Conservation (phyloP, 53 echinoderm and acorn worm genomes). For the Antedon mediterranea region DNA sequence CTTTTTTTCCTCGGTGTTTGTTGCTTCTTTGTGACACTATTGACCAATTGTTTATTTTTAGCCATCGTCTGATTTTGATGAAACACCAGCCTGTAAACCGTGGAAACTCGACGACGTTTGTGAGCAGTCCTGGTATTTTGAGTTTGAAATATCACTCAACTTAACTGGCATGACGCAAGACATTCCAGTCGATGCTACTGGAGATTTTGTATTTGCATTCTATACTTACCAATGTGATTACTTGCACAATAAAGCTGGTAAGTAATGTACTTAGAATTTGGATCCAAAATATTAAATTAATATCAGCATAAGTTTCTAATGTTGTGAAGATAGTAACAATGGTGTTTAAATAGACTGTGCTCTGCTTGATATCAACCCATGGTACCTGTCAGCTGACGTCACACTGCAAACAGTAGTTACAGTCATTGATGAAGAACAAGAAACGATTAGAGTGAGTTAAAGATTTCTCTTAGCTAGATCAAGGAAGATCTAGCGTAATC, state of each 20-base stretch:
- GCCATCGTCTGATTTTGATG: slow-evolving; percentile 27
- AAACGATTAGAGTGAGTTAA: slow-evolving; percentile 34
- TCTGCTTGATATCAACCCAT: slow-evolving; percentile 13
- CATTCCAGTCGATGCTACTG: slow-evolving; percentile 45
- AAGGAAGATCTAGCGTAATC: no score
- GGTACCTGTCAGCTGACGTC: slow-evolving; percentile 38
- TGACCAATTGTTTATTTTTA: slow-evolving; percentile 12
- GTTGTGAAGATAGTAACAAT: no score
- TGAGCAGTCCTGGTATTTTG: slow-evolving; percentile 49
- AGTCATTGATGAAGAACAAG: slow-evolving; percentile 47
- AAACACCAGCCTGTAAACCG: slow-evolving; percentile 27
- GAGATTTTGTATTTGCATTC: slow-evolving; percentile 39
- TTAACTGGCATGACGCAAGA: slow-evolving; percentile 23
- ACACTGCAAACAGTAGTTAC: slow-evolving; percentile 46
- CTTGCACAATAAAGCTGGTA: slow-evolving; percentile 24
- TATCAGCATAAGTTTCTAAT: no score
- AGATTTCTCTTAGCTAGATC: no score
- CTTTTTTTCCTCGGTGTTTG: no score
- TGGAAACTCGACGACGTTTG: slow-evolving; percentile 22
- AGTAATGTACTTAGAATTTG: neutral
- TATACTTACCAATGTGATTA: slow-evolving; percentile 29
- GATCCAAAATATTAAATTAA: no score
- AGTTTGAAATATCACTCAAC: slow-evolving; percentile 33
- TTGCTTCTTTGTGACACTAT: no score
- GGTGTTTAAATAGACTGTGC: slow-evolving; percentile 18